Base-by-base conservation (phyloP, 2,888 invertebrate genomes). In the Arrhopalites spinosus region DNA sequence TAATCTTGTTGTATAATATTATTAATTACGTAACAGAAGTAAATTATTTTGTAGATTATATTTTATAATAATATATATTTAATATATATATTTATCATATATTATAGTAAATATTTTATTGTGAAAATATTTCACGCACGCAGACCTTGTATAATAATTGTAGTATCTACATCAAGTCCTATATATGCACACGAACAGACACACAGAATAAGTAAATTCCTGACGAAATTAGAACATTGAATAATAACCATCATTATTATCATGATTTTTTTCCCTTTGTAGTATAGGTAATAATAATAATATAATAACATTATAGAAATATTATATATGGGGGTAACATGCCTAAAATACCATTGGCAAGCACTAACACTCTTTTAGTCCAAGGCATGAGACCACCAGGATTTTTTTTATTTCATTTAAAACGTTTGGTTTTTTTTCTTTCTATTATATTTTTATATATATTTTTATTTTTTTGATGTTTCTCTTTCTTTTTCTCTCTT, bases 101-200 rank as follows among this genome's bases (percentile, higher is more conserved):
- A 56, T n/a, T n/a, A n/a, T n/a, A n/a, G n/a, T n/a, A n/a, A n/a
- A n/a, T n/a, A n/a, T n/a, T n/a, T n/a, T 71, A 71, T 71, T 71
- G 71, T 71, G 71, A 71, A 71, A 71, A 71, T 71, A 71, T 59
- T 59, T 71, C 71, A 71, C 71, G 20, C 71, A 71, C 71, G 71
- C 71, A 71, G 71, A 71, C 71, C 71, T 59, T 56, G 20, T 50
- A 50, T n/a, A n/a, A 11, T 11, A 11, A 50, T 50, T n/a, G 15
- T 50, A 50, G 2, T 50, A 50, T n/a, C 68, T 68, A 68, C 23
- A 36, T 11, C 36, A 36, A 36, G 36, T 59, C 20, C 23, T 59
- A 7, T 59, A 59, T 70, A 56, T 36, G 36, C 71, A 59, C 71
- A 71, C 53, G 15, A 53, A 71, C 71, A 71, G 43, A 71, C 71